Base-by-base conservation (phyloP, 2,888 invertebrate genomes). In the Leuctra nigra region DNA sequence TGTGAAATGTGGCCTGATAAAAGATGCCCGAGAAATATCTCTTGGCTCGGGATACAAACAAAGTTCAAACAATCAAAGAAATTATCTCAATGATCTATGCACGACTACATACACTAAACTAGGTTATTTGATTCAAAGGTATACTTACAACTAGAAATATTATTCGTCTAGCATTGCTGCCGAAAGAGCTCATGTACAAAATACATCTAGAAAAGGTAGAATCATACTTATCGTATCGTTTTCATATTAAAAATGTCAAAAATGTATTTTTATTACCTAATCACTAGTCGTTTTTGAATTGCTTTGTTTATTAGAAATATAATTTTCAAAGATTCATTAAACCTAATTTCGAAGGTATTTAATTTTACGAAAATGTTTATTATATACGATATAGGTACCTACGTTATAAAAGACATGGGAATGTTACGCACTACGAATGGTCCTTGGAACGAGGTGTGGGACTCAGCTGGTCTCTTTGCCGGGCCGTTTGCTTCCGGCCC, bases 361-460 rank as follows among this genome's bases (percentile, higher is more conserved):
- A n/a, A n/a, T n/a, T n/a, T n/a, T 50, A 29, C 16, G 33, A 35
- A 18, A 35, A 22, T 35, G 25, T 48, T 20, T 41, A 41, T 41
- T 41, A 20, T 41, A 41, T 41, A 29, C 6, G 6, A 29, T 29
- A 22, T 44, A 44, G 13, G 44, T 44, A 44, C 6, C 23, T 35
- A 16, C 33, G 33, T 50, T 50, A 50, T 50, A 50, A 50, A 50
- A 50, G 50, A 35, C 50, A 18, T 33, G 50, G 50, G 50, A 50
- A 50, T 50, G 50, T 50, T 35, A 33, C 50, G 35, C 16, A 18
- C 50, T 20, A 35, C 16, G 20, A 22, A 29, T 50, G 50, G 50
- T 50, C 50, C 50, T 20, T 35, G 29, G 29, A 29, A 29, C n/a
- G 11, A 29, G 29, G 29, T 29, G 7, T 29, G 7, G 29, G 29